phyloP scores from a whole-genome alignment of 1,140 invertebrate species.

The Battus philenor region DNA sequence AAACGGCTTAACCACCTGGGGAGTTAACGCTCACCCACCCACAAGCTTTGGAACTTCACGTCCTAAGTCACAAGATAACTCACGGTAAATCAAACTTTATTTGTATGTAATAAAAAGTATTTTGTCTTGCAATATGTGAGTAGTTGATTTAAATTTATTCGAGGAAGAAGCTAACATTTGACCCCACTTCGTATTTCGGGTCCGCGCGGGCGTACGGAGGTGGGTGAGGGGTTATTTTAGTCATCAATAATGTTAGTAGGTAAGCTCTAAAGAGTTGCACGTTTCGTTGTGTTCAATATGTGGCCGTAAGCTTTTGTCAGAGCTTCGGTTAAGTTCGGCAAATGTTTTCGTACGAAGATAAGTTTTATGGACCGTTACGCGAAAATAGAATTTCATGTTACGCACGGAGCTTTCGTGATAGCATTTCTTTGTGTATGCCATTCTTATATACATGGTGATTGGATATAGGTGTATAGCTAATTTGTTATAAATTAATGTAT shows the following conservation, averaged over 20 bases:
- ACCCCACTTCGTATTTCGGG: conserved; percentile 68
- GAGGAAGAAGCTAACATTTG: conserved; percentile 50
- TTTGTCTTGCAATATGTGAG: no score
- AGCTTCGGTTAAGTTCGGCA: conserved; percentile 5
- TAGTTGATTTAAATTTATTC: background rate
- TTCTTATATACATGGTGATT: background rate
- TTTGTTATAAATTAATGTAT: no score
- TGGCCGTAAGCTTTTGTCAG: conserved; percentile 10
- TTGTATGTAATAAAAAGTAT: no score
- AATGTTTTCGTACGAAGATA: conserved; percentile 1
- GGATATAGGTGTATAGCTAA: no score
- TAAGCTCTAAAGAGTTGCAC: conserved; percentile 58
- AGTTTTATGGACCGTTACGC: background rate
- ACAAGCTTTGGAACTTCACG: conserved; percentile 15
- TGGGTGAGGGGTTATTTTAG: conserved; percentile 52
- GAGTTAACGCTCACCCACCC: conserved; percentile 48
- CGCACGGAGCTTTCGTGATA: background rate
- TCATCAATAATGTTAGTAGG: conserved; percentile 71
- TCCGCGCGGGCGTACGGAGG: conserved; percentile 27
- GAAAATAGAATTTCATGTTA: background rate
- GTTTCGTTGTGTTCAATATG: conserved; percentile 32
- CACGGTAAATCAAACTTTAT: no score
- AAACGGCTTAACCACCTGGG: conserved; percentile 64
- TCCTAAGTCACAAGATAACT: background rate
- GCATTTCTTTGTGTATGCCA: background rate